Base-by-base conservation (phyloP, 2,797 vertebrate species). In the Ispidina lecontei region DNA sequence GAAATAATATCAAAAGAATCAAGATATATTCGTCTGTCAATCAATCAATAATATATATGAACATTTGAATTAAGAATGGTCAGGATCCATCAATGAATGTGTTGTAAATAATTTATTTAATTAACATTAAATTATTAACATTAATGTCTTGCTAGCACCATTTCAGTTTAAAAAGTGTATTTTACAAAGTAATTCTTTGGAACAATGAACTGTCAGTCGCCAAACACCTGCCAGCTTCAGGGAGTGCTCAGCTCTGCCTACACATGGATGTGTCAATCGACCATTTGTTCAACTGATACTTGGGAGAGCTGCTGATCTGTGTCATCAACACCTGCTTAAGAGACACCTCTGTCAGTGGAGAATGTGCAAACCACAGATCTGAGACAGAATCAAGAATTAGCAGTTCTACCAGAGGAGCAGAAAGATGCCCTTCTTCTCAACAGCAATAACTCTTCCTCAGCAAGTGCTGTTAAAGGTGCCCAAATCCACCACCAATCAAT, bases 261-360 rank as follows among this genome's bases (percentile, higher is more conserved):
- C 64, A 64, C 19, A n/a, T 0, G 2, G 64, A 43, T 80, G 25
- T 1, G 1, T 14, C 63, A 46, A 64, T 6, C 44, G 67, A 59
- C 52, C 2, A 0, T 44, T 71, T 67, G 68, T 76, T 87, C 6
- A 6, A n/a, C 56, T 52, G 65, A 64, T 63, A 46, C 43, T 58
- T 2, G 33, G 49, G 49, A 55, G 90, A 80, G 41, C 67, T 47
- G 60, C 9, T 28, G 59, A 94, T 47, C 72, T 7, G 3, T 52
- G 72, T 49, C 35, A 89, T 63, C 75, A 91, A 65, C 78, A 87
- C 52, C 81, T 69, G 71, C 67, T 85, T 63, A 72, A 70, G 54
- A 65, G 80, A 44, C 43, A 7, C 1, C 6, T 25, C 75, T 84
- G 68, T 68, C 71, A 79, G 78, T 25, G 26, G 23, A 41, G 20